Evolutionary conservation across 2,888 invertebrate species (phyloP).

Genomic region (Callinectes sapidus): DNA sequence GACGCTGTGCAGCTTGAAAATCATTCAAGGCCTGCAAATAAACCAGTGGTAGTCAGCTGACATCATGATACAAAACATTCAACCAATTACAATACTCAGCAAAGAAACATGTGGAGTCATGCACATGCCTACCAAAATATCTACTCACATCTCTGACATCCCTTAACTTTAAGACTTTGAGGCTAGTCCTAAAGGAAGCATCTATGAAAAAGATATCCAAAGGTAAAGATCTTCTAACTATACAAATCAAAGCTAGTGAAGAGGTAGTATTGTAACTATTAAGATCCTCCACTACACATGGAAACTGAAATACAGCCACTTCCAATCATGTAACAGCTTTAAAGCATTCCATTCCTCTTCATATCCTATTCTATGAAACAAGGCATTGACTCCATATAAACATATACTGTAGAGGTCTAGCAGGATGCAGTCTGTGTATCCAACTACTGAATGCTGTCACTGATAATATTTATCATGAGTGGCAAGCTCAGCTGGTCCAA

Average conservation of each 20-base stretch:
- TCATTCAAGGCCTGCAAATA: slow-evolving; percentile 70
- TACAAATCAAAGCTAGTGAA: too few relatives aligned
- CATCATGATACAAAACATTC: neutral
- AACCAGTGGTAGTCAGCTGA: neutral
- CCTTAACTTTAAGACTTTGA: neutral
- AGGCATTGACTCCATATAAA: neutral
- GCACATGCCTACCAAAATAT: neutral
- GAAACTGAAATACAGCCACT: neutral
- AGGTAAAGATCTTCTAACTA: too few relatives aligned
- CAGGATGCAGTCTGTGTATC: neutral
- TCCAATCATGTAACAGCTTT: neutral
- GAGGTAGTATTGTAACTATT: neutral
- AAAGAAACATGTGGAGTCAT: neutral
- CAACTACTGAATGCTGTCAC: neutral
- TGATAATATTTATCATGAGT: neutral
- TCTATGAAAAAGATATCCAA: neutral
- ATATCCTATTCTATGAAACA: neutral
- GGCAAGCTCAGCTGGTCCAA: neutral
- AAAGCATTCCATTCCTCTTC: neutral
- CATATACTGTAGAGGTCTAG: neutral
- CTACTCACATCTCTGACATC: too few relatives aligned
- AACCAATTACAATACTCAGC: neutral
- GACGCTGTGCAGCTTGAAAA: slow-evolving; percentile 82
- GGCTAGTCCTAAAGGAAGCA: neutral
- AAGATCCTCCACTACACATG: neutral